Evolutionary conservation across 1,140 invertebrate species (phyloP).

Genomic region (Tetramorium alpestre): DNA sequence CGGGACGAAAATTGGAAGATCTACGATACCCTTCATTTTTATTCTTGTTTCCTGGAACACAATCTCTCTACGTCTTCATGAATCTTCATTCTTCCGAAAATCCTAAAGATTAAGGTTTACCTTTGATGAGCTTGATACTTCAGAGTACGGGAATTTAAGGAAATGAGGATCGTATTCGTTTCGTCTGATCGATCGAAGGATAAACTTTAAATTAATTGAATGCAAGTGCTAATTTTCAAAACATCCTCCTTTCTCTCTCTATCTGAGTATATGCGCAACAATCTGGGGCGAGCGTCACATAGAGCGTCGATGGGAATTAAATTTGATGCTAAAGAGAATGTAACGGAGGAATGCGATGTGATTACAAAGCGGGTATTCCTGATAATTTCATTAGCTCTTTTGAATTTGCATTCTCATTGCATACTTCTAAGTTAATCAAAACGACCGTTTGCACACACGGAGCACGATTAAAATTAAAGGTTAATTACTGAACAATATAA

Average conservation of each 20-base stretch:
- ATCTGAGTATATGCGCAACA: not conserved
- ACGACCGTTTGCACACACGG: not conserved
- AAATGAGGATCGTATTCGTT: not conserved
- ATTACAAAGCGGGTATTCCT: conserved; percentile 36
- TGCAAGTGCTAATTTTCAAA: not conserved
- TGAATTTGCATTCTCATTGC: not conserved
- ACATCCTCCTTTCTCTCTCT: not conserved
- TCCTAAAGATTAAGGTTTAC: not conserved
- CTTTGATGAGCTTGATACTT: not conserved
- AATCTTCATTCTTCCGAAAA: not conserved
- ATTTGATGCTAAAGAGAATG: conserved; percentile 25
- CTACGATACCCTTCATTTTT: not conserved
- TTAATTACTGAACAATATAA: conserved; percentile 14
- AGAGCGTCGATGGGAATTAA: conserved; percentile 31
- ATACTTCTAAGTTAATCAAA: conserved; percentile 17
- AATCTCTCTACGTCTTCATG: not conserved
- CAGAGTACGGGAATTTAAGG: not conserved
- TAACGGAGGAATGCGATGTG: not conserved
- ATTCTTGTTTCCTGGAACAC: not conserved
- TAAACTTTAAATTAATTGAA: not conserved
- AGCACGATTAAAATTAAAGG: conserved; percentile 1
- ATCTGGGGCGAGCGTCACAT: conserved; percentile 24
- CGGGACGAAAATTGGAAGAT: not conserved
- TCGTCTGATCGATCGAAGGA: not conserved
- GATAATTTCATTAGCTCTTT: conserved; percentile 20